Conservation (phyloP, 2,888 invertebrate genomes). For the Heterodera filipjevi region DNA sequence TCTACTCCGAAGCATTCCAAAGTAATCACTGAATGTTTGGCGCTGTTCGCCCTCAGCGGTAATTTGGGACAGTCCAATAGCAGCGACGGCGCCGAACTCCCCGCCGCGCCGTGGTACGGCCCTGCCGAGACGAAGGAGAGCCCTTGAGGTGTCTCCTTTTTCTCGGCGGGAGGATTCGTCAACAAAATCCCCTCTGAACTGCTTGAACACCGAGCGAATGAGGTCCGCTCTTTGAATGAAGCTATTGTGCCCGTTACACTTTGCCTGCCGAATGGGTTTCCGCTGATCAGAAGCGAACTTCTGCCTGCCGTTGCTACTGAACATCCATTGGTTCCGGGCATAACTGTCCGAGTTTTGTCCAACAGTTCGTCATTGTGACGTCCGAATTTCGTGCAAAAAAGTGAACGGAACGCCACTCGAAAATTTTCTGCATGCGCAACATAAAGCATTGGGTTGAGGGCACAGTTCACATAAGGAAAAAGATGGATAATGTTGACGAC, state of each 20-base stretch:
- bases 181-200: constrained; percentile 21
- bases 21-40: constrained; percentile 27
- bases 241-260: not conserved
- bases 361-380: constrained; percentile 9
- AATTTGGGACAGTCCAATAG: constrained; percentile 14
- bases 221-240: not conserved
- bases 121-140: not conserved
- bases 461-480: constrained; percentile 64
- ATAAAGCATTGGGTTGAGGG: constrained; percentile 63
- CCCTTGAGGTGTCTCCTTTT: not conserved
- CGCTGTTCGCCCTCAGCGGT: constrained; percentile 21
- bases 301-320: not conserved
- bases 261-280: not conserved
- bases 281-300: constrained; percentile 11
- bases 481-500: constrained; percentile 63
- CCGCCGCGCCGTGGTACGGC: not conserved
- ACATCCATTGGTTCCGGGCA: not conserved
- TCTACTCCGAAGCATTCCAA: constrained; percentile 6
- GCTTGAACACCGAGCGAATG: constrained; percentile 11
- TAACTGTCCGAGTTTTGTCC: constrained; percentile 10
- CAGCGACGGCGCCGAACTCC: constrained; percentile 21
- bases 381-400: constrained; percentile 41
- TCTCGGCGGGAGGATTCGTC: not conserved
- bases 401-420: constrained; percentile 57
- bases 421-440: constrained; percentile 62